Evolutionary conservation across 64 coral and sea anemone genomes (phyloP), one percentile per base, ranked within the genome.

Genomic region (Orbicella faveolata): DNA sequence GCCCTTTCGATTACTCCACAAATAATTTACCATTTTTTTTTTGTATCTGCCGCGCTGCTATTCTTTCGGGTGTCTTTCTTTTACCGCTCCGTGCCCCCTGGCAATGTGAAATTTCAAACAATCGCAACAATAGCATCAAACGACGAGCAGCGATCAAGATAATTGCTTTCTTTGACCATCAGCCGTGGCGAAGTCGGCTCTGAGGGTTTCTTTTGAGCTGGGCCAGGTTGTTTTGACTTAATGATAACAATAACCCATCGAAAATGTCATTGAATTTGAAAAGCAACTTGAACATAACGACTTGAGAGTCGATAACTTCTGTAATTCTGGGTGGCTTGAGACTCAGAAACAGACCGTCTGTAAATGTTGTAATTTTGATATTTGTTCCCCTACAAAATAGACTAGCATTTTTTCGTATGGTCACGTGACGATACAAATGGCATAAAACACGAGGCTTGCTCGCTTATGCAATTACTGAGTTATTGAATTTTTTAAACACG

Each of bases 61-160:
- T 84, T 68, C 65, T 85, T 85, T 35, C 3, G 8, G 6, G 6
- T 23, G 23, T 52, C 64, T 66, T 85, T n/a, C 61, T n/a, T 51
- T 72, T 85, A 65, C 64, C 82, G 64, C 82, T 85, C 41, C 2
- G 44, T 41, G 65, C 82, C 82, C 36, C 82, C 39, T 48, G 61
- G 82, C 82, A 23, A 51, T 70, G 41, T 18, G 66, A 39, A 36
- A 52, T 72, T 68, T 2, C 36, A 83, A 83, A 83, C 81, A 65
- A 83, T 66, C 20, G 19, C 3, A 69, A 84, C 63, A 85, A 85
- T 68, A 30, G 41, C 65, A 52, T 85, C 82, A 85, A 85, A 85
- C 70, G 82, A 73, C 11, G 64, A 41, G 65, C 3, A 51, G 65
- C 41, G 82, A 73, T 85, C 48, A 73, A 48, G 30, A 6, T 52